Evolutionary conservation across 2,888 invertebrate genomes (phyloP).

Genomic region (Sesia apiformis): DNA sequence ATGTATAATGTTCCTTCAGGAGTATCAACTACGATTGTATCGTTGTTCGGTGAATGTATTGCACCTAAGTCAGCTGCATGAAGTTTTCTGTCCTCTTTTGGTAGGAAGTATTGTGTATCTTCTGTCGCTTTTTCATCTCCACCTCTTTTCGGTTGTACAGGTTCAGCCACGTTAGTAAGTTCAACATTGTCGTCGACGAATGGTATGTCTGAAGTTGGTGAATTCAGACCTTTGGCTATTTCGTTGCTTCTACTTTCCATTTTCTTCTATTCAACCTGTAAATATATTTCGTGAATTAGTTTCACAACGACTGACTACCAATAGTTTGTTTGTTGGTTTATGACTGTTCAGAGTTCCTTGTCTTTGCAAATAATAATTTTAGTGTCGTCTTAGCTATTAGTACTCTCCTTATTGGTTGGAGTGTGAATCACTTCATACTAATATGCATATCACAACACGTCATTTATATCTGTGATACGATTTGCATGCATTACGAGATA

Average conservation of each 20-base stretch:
- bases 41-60: slow-evolving; percentile 49
- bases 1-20: slow-evolving; percentile 65
- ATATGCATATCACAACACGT: too few relatives aligned
- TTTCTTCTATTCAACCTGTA: neutral
- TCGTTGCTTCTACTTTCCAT: neutral
- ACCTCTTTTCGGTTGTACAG: slow-evolving; percentile 33
- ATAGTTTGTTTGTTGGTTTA: neutral
- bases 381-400: slow-evolving; percentile 2
- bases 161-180: slow-evolving; percentile 30
- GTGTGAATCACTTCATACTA: slow-evolving; percentile 1
- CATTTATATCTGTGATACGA: too few relatives aligned
- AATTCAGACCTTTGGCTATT: slow-evolving; percentile 50
- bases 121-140: slow-evolving; percentile 21
- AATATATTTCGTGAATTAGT: neutral
- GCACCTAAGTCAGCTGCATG: slow-evolving; percentile 52
- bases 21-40: slow-evolving; percentile 62
- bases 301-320: neutral
- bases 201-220: slow-evolving; percentile 31
- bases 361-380: neutral
- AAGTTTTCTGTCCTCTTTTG: slow-evolving; percentile 21
- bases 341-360: neutral
- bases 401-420: slow-evolving; percentile 3
- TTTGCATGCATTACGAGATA: too few relatives aligned
- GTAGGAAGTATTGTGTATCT: slow-evolving; percentile 11
- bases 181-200: slow-evolving; percentile 46